phyloP scores from a whole-genome alignment of 1,140 invertebrate genomes.

The Drosophila virilis region DNA sequence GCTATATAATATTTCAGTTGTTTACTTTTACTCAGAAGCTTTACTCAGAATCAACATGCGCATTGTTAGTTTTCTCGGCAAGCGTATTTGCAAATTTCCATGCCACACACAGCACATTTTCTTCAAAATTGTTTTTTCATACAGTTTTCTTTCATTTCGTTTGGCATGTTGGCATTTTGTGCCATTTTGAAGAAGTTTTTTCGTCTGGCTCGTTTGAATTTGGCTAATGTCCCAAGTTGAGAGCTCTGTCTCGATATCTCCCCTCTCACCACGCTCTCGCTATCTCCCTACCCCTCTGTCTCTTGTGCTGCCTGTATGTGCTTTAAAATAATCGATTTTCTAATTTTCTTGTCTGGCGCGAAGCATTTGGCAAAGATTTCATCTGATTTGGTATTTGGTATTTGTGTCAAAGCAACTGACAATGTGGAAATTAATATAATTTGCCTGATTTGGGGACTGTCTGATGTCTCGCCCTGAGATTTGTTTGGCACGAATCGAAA shows the following conservation, averaged over 20 bases:
- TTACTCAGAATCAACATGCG: too few relatives aligned
- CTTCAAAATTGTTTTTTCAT: background rate
- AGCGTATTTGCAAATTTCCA: slow-evolving; percentile 19
- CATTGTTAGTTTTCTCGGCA: background rate
- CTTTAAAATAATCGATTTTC: slow-evolving; percentile 82
- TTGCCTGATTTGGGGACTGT: slow-evolving; percentile 77
- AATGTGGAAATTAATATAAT: slow-evolving; percentile 82
- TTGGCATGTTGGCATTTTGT: slow-evolving; percentile 31
- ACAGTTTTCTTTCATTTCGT: slow-evolving; percentile 27
- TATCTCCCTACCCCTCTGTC: too few relatives aligned
- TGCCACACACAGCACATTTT: background rate
- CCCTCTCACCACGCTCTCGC: too few relatives aligned
- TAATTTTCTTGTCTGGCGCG: slow-evolving; percentile 45
- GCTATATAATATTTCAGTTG: too few relatives aligned
- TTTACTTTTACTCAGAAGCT: too few relatives aligned
- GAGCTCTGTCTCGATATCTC: background rate
- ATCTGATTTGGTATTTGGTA: slow-evolving; percentile 44
- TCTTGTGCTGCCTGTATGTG: slow-evolving; percentile 5
- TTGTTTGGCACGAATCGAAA: slow-evolving; percentile 65
- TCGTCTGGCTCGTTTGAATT: slow-evolving; percentile 24
- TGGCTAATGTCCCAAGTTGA: slow-evolving; percentile 40
- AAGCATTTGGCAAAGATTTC: slow-evolving; percentile 48
- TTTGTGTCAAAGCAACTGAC: slow-evolving; percentile 75
- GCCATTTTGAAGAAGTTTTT: slow-evolving; percentile 29
- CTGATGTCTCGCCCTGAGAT: slow-evolving; percentile 74